Conservation (phyloP, 1,140 invertebrate species). For the Cyrtorhinus lividipennis region DNA sequence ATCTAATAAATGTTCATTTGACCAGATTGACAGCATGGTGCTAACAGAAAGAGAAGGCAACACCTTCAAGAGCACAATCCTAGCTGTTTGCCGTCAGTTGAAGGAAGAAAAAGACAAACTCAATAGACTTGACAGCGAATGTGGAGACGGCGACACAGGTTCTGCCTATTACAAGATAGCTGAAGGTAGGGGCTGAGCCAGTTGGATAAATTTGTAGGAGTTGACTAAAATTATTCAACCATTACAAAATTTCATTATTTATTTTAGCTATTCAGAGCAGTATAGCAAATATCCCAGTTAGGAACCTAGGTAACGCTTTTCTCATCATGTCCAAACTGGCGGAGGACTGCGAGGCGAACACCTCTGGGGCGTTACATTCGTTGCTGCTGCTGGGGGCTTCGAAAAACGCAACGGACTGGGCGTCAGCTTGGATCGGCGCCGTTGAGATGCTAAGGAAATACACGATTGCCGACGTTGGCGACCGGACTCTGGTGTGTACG, state of each 20-base stretch:
- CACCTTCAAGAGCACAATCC: slow-evolving; percentile 35
- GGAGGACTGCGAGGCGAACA: slow-evolving; percentile 51
- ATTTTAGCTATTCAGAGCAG: slow-evolving; percentile 20
- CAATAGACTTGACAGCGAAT: slow-evolving; percentile 55
- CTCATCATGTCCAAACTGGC: slow-evolving; percentile 40
- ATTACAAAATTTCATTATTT: neutral
- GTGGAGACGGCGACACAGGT: slow-evolving; percentile 73
- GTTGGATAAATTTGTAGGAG: no score
- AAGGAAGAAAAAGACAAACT: slow-evolving; percentile 40
- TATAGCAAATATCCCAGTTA: slow-evolving; percentile 21
- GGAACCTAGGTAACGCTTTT: slow-evolving; percentile 35
- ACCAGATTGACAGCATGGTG: slow-evolving; percentile 26
- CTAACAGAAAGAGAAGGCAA: slow-evolving; percentile 30
- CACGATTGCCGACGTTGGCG: slow-evolving; percentile 53
- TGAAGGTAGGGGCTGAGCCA: slow-evolving; percentile 31
- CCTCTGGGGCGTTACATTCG: slow-evolving; percentile 54
- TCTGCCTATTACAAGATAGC: slow-evolving; percentile 50
- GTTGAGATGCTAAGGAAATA: slow-evolving; percentile 49
- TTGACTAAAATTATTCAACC: neutral
- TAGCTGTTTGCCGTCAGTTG: slow-evolving; percentile 35
- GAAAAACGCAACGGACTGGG: slow-evolving; percentile 33
- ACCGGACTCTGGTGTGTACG: slow-evolving; percentile 72
- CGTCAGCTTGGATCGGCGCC: slow-evolving; percentile 34
- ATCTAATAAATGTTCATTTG: no score
- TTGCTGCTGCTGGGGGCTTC: slow-evolving; percentile 49